Base-by-base conservation (phyloP, 2,888 invertebrate species). In the Melanostoma mellinum region DNA sequence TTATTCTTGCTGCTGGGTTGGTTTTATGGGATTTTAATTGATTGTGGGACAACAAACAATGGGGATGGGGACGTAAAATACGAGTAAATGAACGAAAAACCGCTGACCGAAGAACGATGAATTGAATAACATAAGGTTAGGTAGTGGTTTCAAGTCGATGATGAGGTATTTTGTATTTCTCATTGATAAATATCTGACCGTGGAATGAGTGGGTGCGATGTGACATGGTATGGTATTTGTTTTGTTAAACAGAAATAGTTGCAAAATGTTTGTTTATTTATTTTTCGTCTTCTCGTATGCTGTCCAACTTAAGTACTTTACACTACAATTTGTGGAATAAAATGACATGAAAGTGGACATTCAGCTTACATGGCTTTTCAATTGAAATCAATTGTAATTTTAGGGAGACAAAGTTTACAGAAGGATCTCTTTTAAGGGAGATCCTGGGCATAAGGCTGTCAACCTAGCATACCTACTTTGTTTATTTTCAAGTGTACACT, bases 21-120 rank as follows among this genome's bases (percentile, higher is more conserved):
- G 76, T 81, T 81, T 81, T 76, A 81, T 81, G 50, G 67, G 65
- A 81, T 76, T 81, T 81, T 81, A 76, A 76, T 81, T 72, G 80
- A 81, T 71, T 72, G 72, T 48, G 48, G 20, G 20, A 20, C 20
- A 20, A 20, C 20, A 20, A 20, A 46, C 35, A 46, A 36, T 56
- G 53, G 44, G 20, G 52, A 60, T 8, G 36, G 9, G 35, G 20
- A 5, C 10, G n/a, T 5, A 30, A 20, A 4, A 9, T 10, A 46
- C 20, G 20, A 20, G 20, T 20, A 20, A 20, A 44, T 8, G 6
- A 60, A 60, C 35, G n/a, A 44, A 20, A 44, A 33, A 33, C 32
- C 60, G 6, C 10, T 1, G 46, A 20, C 20, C 6, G 6, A n/a
- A 10, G 44, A 20, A 46, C 30, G 5, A 38, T 2, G 30, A 63